phyloP scores from a whole-genome alignment of 2,888 invertebrate genomes.

The Stomorhina lunata region DNA sequence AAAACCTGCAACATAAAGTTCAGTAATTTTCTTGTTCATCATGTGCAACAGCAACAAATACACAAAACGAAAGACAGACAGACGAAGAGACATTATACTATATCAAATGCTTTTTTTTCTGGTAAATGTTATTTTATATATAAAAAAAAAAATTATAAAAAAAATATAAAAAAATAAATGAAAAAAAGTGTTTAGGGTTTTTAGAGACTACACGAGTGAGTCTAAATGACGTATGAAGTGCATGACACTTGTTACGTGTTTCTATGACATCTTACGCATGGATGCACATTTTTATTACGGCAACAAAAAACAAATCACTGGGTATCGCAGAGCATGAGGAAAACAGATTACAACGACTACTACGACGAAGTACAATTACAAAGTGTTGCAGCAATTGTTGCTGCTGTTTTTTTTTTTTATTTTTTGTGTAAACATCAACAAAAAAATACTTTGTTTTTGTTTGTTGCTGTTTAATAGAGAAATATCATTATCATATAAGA shows the following conservation, averaged over 20 bases:
- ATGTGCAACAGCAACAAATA: slow-evolving; percentile 12
- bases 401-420: background rate
- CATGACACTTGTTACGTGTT: slow-evolving; percentile 69
- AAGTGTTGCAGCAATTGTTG: slow-evolving; percentile 41
- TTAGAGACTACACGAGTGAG: slow-evolving; percentile 41
- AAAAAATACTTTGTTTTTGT: background rate
- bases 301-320: slow-evolving; percentile 4
- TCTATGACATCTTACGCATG: slow-evolving; percentile 67
- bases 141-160: background rate
- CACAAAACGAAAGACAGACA: background rate
- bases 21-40: slow-evolving; percentile 50
- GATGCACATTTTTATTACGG: slow-evolving; percentile 61
- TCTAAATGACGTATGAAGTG: slow-evolving; percentile 67
- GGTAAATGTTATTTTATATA: slow-evolving; percentile 18
- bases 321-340: slow-evolving; percentile 12
- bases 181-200: slow-evolving; percentile 43
- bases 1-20: slow-evolving; percentile 22
- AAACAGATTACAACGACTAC: no score
- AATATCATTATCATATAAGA: background rate
- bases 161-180: background rate
- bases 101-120: slow-evolving; percentile 33
- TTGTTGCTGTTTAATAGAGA: slow-evolving; percentile 28
- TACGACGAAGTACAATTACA: slow-evolving; percentile 6
- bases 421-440: background rate
- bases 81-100: background rate